Evolutionary conservation across 2,888 invertebrate species (phyloP).

Genomic region (Ariolimax columbianus): DNA sequence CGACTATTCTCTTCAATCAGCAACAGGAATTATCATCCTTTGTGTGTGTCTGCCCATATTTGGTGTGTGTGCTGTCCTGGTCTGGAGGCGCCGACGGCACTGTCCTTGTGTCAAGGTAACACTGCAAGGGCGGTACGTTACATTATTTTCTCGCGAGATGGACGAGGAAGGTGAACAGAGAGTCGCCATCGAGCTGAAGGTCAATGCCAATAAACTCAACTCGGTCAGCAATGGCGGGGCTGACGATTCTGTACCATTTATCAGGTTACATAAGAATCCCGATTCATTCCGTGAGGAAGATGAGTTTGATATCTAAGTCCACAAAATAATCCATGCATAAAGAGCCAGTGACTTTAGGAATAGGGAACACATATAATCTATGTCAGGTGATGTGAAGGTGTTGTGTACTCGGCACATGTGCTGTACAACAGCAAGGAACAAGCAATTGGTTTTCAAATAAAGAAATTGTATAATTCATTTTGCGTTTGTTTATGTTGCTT

Average conservation of each 20-base stretch:
- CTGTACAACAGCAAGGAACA: too few species aligned
- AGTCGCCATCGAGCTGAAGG: slow-evolving; percentile 29
- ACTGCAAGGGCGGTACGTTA: slow-evolving; percentile 40
- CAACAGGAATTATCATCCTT: neutral
- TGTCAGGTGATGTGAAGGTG: too few species aligned
- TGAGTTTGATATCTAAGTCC: too few species aligned
- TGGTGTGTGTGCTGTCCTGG: slow-evolving; percentile 18
- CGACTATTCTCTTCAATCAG: neutral
- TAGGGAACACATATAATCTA: too few species aligned
- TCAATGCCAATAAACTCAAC: neutral
- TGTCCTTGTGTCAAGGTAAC: slow-evolving; percentile 18
- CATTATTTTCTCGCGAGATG: slow-evolving; percentile 32
- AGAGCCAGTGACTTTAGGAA: too few species aligned
- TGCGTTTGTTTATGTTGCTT: too few species aligned
- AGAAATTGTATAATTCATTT: too few species aligned
- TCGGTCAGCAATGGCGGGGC: slow-evolving; percentile 38
- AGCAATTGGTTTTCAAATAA: too few species aligned
- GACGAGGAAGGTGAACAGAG: slow-evolving; percentile 23
- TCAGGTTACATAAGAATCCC: neutral
- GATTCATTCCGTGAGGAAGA: neutral
- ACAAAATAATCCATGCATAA: too few species aligned
- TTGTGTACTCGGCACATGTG: too few species aligned
- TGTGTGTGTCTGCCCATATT: slow-evolving; percentile 1
- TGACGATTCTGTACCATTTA: slow-evolving; percentile 2
- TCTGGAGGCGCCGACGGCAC: slow-evolving; percentile 46